Evolutionary conservation across 1,140 invertebrate species (phyloP).

Genomic region (Babylonia areolata): DNA sequence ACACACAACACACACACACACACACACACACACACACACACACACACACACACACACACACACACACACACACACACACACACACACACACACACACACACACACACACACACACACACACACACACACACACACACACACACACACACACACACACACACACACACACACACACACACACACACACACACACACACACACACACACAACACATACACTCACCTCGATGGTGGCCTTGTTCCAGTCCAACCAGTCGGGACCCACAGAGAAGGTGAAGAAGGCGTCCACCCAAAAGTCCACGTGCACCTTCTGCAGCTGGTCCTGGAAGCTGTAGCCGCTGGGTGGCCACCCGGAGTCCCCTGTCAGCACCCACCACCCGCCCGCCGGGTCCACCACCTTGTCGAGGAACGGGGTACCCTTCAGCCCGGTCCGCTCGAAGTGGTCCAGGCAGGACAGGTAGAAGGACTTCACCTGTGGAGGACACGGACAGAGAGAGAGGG

Average conservation of each 20-base stretch:
- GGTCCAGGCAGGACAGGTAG: constrained; percentile 63
- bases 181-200: not conserved
- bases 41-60: no score
- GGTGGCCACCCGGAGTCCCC: constrained; percentile 42
- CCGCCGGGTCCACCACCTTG: constrained; percentile 53
- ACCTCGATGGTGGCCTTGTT: constrained; percentile 59
- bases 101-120: not conserved
- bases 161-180: not conserved
- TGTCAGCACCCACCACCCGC: constrained; percentile 61
- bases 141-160: not conserved
- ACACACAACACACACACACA: not conserved
- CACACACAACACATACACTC: constrained; percentile 36
- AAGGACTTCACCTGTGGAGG: constrained; percentile 55
- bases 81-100: no score
- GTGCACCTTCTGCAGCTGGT: constrained; percentile 56
- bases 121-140: not conserved
- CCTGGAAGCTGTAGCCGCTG: constrained; percentile 54
- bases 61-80: no score
- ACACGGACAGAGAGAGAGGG: no score
- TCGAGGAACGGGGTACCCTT: constrained; percentile 58
- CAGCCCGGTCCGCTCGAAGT: constrained; percentile 56
- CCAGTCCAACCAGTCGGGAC: constrained; percentile 53
- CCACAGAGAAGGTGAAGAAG: constrained; percentile 61
- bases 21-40: not conserved
- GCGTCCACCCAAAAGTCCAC: constrained; percentile 66